Base-by-base conservation (phyloP, 2,797 vertebrate species). In the Poeciliopsis turneri region DNA sequence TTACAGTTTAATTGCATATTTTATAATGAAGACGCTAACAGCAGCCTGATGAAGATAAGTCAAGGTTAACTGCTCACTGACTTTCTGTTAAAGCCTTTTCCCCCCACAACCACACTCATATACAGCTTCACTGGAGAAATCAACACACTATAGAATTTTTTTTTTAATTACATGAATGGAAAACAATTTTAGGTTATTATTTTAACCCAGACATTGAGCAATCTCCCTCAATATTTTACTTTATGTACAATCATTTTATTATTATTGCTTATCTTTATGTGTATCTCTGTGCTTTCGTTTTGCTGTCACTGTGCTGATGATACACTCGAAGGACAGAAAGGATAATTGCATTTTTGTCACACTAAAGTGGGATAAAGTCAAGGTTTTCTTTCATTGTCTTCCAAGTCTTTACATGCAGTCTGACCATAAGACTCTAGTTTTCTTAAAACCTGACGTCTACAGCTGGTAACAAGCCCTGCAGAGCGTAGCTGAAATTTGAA, bases 21-120 rank as follows among this genome's bases (percentile, higher is more conserved):
- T 80, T 77, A 33, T 78, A 59, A 82, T 49, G n/a, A 78, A 76
- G 73, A 46, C 46, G 73, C 39, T 73, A 81, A 73, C 71, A 84
- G 77, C 77, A 77, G 73, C 23, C 80, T 72, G 79, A 69, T 75
- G 78, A 72, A 85, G 75, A 83, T 13, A 2, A 82, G 80, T 77
- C 72, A 79, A 87, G 86, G 82, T 81, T 82, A 79, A 33, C 72
- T 59, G 46, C 77, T 81, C 72, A 68, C 78, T 74, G 55, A 45
- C 23, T 59, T 46, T 82, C 74, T 55, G 72, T 74, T 74, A 66
- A 81, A 80, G 45, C 71, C 57, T 47, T n/a, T 75, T 68, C 47
- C 47, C 51, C 75, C 23, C 9, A 36, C 30, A 69, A 25, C 41
- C 49, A 39, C 36, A n/a, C 46, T n/a, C 36, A 47, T 0, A 33